Evolutionary conservation across 2,888 invertebrate species (phyloP), one percentile per base, ranked within the genome.

Genomic region (Ecliptopera silaceata): DNA sequence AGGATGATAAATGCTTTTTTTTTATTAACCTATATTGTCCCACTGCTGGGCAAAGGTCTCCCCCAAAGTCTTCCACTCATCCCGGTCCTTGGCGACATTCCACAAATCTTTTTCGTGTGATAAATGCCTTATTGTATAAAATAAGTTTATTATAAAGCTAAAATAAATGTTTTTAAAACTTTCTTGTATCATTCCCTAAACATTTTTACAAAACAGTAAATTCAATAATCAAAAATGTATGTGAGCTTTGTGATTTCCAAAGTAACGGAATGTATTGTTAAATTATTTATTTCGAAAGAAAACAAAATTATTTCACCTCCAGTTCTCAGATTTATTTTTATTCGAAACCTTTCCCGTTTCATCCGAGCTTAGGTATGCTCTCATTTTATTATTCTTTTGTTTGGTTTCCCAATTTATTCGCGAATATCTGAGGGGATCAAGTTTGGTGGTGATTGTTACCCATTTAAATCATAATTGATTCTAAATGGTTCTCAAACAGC

Each of bases 201-300:
- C 2, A 1, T 10, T 36, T 36, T 34, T 36, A 10, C 10, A 10
- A n/a, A n/a, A 34, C 5, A 12, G 34, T 15, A 36, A 15, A 36
- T 15, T 36, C 36, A 36, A 36, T 36, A 36, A 36, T 34, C 13
- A 34, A 36, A 36, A 36, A 15, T 36, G 36, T 36, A 36, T 36
- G 15, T 32, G 32, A 45, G 51, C 54, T 36, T 54, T 34, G 47
- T 41, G 32, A 20, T 46, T 54, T 32, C 32, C 12, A 20, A 45
- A 53, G 48, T 58, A 56, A 57, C 55, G 52, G 53, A 58, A 56
- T 50, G 49, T 34, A 42, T 57, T 59, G 55, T 52, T 36, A 55
- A 60, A 59, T 62, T 56, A 62, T 56, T 56, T 56, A 51, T 64
- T 64, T 53, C 42, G 22, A 45, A 51, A 59, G 56, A 56, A 56